phyloP scores from a whole-genome alignment of 2,797 vertebrate genomes.

The Sebastes iracundus region DNA sequence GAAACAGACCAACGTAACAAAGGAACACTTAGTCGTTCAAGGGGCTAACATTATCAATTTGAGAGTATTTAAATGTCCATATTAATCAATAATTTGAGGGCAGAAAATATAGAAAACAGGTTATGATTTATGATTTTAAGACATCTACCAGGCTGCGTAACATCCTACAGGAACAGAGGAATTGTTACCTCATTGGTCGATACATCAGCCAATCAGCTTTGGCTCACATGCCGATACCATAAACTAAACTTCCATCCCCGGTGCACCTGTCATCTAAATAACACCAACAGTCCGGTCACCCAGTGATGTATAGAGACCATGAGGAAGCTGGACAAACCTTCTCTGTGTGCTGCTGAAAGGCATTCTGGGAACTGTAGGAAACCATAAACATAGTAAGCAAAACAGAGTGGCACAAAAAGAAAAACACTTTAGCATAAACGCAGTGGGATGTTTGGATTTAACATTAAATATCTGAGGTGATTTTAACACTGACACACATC shows the following conservation, averaged over 20 bases:
- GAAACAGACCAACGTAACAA: neutral
- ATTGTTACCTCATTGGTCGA: neutral
- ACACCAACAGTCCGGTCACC: neutral
- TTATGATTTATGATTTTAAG: neutral
- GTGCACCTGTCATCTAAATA: neutral
- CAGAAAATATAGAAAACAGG: neutral
- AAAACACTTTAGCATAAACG: neutral
- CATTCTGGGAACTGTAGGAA: conserved; percentile 29
- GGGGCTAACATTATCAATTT: no score
- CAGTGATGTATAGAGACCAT: neutral
- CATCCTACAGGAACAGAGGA: neutral
- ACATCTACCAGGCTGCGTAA: neutral
- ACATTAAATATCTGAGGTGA: neutral
- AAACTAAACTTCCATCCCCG: neutral
- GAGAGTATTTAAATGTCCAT: no score
- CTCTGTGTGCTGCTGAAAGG: neutral
- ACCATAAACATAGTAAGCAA: neutral
- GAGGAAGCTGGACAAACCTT: neutral
- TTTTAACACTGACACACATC: neutral
- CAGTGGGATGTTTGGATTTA: neutral
- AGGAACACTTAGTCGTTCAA: neutral
- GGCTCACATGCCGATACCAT: neutral
- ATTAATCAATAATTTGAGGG: neutral
- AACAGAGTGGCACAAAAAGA: neutral
- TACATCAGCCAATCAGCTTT: neutral